A percentile compares a stretch with the other conserved stretches of the same genome.
Evolutionary conservation across 1,140 invertebrate species (phyloP).

Genomic region (Mylabris phalerata): DNA sequence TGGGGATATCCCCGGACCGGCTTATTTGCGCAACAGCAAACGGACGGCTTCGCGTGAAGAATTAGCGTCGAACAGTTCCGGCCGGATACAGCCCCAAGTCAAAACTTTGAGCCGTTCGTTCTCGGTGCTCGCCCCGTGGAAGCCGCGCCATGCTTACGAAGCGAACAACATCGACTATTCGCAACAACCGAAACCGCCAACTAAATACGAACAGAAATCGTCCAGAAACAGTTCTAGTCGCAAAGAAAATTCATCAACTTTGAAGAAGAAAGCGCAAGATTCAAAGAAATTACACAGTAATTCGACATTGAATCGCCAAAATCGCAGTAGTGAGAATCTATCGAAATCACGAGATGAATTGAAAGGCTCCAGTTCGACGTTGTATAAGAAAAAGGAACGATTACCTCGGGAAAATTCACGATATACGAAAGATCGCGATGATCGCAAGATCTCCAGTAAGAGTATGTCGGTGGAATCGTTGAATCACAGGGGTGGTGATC

Average conservation of each 20-base stretch:
- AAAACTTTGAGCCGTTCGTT: constrained; percentile 73
- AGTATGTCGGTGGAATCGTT: constrained; percentile 57
- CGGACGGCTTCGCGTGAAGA: constrained; percentile 62
- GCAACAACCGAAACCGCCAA: constrained; percentile 50
- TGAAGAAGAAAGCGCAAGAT: constrained; percentile 38
- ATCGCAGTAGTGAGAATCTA: constrained; percentile 36
- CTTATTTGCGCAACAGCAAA: constrained; percentile 48
- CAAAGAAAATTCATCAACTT: constrained; percentile 36
- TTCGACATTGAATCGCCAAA: constrained; percentile 26
- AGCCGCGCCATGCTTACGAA: constrained; percentile 63
- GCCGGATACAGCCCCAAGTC: constrained; percentile 52
- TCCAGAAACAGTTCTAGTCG: constrained; percentile 36
- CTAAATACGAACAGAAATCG: constrained; percentile 43
- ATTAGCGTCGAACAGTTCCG: constrained; percentile 53
- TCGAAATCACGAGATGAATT: constrained; percentile 27
- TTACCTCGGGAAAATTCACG: constrained; percentile 39
- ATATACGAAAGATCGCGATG: constrained; percentile 47
- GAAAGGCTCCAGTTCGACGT: constrained; percentile 32
- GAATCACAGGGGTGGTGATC: constrained; percentile 42
- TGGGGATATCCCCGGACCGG: constrained; percentile 64
- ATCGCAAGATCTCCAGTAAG: constrained; percentile 46
- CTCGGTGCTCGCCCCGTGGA: constrained; percentile 76
- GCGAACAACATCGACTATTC: constrained; percentile 74
- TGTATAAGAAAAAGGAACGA: constrained; percentile 41
- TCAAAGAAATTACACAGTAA: constrained; percentile 26